These are phyloP conservation scores for Coturnix japonica DNA, from an alignment of 2,113 vertebrate genomes.

Conservation along the genomic window DNA sequence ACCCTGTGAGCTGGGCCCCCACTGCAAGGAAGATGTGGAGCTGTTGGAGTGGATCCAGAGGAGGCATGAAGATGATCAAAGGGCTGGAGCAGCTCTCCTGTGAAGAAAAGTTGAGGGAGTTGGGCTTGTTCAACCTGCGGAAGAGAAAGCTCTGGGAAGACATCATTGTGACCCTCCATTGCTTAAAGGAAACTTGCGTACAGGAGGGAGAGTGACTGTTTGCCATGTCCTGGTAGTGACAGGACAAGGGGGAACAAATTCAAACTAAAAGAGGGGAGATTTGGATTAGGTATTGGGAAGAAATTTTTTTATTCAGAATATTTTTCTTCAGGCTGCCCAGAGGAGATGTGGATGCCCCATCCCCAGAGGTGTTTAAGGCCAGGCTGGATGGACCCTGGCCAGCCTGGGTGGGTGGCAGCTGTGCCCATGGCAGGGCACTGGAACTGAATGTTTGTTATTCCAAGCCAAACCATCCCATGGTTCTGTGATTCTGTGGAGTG, in stretches of 20 bases:
- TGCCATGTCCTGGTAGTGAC: neutral
- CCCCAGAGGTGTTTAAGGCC: neutral
- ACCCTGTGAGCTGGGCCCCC: neutral
- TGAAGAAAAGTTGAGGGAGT: neutral
- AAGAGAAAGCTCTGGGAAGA: neutral
- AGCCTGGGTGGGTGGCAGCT: neutral
- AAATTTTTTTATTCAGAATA: neutral
- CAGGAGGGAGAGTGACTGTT: neutral
- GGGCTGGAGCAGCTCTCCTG: neutral
- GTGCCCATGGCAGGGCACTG: neutral
- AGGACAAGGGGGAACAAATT: neutral
- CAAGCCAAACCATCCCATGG: neutral
- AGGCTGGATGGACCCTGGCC: neutral
- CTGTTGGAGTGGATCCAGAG: neutral
- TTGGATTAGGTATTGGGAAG: neutral
- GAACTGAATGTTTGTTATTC: neutral
- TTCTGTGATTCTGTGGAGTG: neutral
- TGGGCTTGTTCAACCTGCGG: neutral
- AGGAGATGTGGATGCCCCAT: neutral
- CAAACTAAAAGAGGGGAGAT: neutral
- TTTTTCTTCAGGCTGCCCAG: too few relatives aligned
- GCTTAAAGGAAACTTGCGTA: neutral
- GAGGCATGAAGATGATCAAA: neutral
- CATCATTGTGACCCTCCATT: neutral
- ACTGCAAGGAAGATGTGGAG: neutral